Evolutionary conservation across 2,113 vertebrate genomes (phyloP).

Genomic region (Pogona vitticeps): DNA sequence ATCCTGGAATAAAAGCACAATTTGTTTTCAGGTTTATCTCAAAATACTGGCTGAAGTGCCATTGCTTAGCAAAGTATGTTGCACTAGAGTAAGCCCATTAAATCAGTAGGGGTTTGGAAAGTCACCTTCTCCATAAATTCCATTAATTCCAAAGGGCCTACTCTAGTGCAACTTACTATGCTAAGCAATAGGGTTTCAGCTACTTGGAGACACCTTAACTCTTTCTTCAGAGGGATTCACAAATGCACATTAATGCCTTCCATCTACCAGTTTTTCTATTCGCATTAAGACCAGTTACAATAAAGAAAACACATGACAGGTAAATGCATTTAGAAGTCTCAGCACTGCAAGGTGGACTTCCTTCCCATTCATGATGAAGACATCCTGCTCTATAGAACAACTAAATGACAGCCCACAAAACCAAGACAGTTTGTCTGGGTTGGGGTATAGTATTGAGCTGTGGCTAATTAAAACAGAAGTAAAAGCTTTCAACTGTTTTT

Average conservation of each 20-base stretch:
- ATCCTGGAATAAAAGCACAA: slow-evolving; percentile 79
- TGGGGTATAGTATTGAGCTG: not conserved
- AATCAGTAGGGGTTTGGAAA: too few relatives aligned
- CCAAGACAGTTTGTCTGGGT: too few relatives aligned
- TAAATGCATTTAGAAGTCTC: not conserved
- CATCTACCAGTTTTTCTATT: not conserved
- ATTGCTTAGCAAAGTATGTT: not conserved
- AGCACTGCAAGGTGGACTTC: not conserved
- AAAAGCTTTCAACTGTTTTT: not conserved
- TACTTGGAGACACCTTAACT: not conserved
- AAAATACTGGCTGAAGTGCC: not conserved
- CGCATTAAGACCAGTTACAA: not conserved
- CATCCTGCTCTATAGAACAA: not conserved
- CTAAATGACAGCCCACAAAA: not conserved
- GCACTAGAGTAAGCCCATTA: too few relatives aligned
- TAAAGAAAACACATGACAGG: not conserved
- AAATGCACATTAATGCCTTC: not conserved
- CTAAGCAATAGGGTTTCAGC: too few relatives aligned
- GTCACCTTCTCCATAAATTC: too few relatives aligned
- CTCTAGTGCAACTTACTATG: too few relatives aligned
- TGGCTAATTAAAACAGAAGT: not conserved
- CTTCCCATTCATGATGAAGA: not conserved
- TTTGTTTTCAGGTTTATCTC: not conserved
- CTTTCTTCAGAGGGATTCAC: not conserved
- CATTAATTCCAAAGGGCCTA: too few relatives aligned